These are phyloP conservation scores for Ammospiza caudacuta DNA, from an alignment of 2,113 vertebrate species.

Conservation along the genomic window DNA sequence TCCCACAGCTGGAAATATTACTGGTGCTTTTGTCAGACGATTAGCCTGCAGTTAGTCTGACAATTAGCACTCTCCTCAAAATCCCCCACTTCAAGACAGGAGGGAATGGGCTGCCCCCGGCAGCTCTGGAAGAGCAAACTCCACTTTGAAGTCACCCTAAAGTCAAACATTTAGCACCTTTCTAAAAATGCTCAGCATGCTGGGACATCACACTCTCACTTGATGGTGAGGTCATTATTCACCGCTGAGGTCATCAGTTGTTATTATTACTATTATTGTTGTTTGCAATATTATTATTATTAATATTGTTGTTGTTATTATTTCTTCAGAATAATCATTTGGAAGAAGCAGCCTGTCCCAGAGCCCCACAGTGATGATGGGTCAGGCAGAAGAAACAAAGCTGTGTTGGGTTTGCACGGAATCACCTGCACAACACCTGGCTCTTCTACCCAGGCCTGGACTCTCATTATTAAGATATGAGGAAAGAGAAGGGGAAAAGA, in stretches of 20 bases:
- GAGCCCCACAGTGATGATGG: not conserved
- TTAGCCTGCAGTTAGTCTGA: not conserved
- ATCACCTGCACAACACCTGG: not conserved
- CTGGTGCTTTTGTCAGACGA: not conserved
- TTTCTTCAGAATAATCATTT: not conserved
- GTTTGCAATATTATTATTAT: no score
- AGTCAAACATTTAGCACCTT: not conserved
- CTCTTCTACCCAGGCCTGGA: not conserved
- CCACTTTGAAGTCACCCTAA: not conserved
- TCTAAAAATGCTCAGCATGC: not conserved
- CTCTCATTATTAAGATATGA: not conserved
- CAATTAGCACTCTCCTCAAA: not conserved
- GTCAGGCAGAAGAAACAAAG: not conserved
- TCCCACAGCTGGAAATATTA: not conserved
- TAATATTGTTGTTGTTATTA: not conserved
- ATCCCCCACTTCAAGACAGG: not conserved
- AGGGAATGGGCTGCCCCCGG: not conserved
- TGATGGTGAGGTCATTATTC: not conserved
- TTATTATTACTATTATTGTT: not conserved
- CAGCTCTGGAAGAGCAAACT: not conserved
- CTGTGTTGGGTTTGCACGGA: not conserved
- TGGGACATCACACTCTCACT: not conserved
- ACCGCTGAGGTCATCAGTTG: not conserved
- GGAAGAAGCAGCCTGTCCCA: not conserved
- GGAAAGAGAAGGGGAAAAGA: not conserved